These are phyloP conservation scores for Phasianus colchicus DNA, from an alignment of 2,113 vertebrate genomes.

Conservation along the genomic window DNA sequence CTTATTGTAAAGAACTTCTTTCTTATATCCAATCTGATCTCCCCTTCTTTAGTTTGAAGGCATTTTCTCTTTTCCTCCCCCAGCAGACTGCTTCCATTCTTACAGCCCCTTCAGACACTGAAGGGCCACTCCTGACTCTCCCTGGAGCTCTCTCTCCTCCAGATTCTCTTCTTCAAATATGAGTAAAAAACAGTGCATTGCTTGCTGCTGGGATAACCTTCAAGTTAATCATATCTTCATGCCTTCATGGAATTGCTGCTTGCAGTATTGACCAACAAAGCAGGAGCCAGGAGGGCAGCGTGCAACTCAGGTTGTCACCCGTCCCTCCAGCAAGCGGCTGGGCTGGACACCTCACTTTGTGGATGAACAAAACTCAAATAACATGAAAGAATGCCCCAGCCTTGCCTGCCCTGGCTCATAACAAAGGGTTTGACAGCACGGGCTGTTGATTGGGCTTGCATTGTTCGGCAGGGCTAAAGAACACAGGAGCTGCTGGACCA, in stretches of 20 bases:
- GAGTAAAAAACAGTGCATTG: not conserved
- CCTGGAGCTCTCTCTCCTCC: no score
- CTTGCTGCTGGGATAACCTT: conserved; percentile 11
- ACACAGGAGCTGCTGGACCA: not conserved
- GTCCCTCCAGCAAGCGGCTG: not conserved
- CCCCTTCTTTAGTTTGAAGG: no score
- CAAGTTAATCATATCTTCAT: conserved; percentile 11
- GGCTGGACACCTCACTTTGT: conserved; percentile 1
- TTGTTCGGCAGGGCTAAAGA: not conserved
- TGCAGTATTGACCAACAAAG: not conserved
- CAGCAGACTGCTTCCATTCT: no score
- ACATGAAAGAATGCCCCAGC: not conserved
- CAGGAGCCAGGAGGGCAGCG: not conserved
- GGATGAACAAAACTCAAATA: not conserved
- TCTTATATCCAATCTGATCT: no score
- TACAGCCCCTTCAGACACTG: no score
- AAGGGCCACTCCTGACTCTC: no score
- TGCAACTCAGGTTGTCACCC: not conserved
- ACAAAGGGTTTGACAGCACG: not conserved
- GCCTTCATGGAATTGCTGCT: not conserved
- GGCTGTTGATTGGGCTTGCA: not conserved
- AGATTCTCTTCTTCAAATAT: not conserved
- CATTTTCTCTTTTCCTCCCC: no score
- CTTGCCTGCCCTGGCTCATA: not conserved
- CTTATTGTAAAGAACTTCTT: no score